These are phyloP conservation scores for Drosophila crucigera DNA, from an alignment of 2,888 invertebrate species.

Conservation along the genomic window DNA sequence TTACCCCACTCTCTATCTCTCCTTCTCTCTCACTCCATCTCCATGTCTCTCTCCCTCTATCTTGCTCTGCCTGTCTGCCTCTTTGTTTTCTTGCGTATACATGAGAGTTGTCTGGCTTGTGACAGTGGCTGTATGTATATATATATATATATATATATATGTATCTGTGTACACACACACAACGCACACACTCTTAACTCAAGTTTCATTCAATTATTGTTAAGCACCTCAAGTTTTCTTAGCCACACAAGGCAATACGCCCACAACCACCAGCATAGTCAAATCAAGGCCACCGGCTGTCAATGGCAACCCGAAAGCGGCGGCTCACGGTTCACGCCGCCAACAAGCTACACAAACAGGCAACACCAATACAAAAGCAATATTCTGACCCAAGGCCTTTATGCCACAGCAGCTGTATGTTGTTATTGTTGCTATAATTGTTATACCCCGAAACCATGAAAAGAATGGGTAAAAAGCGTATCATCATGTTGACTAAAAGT, in stretches of 20 bases:
- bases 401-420: conserved; percentile 24
- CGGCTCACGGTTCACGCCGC: conserved; percentile 2
- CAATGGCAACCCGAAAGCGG: conserved; percentile 9
- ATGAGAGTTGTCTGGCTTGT: conserved; percentile 5
- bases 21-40: neutral
- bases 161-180: neutral
- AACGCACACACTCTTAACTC: conserved; percentile 62
- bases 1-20: neutral
- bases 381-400: conserved; percentile 11
- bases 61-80: neutral
- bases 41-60: neutral
- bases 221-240: conserved; percentile 79
- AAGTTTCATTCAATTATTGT: conserved; percentile 80
- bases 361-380: conserved; percentile 15
- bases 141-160: neutral
- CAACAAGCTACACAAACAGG: conserved; percentile 22
- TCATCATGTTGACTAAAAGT: neutral
- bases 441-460: neutral
- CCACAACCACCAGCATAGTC: conserved; percentile 34
- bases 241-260: conserved; percentile 66
- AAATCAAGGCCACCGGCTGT: conserved; percentile 62
- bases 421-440: conserved; percentile 12
- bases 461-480: neutral
- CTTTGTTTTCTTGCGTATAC: neutral
- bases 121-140: neutral